These are phyloP conservation scores for Nasonia longicornis DNA, from an alignment of 1,140 invertebrate genomes.

Conservation along the genomic window DNA sequence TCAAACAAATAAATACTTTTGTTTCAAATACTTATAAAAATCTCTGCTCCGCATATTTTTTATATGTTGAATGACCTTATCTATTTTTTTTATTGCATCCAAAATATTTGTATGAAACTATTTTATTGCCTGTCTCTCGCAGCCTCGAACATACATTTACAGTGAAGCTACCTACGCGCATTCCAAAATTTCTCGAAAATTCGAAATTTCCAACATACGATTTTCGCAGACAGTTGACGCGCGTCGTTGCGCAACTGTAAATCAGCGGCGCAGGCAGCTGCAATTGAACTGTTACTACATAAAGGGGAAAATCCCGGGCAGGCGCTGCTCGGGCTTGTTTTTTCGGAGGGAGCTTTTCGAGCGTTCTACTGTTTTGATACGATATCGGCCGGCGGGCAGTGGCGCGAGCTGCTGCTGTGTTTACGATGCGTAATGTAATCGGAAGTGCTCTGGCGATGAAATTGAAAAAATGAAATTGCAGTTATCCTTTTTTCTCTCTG, in stretches of 20 bases:
- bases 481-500: not conserved
- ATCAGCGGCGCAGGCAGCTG: not conserved
- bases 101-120: not conserved
- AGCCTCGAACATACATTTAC: not conserved
- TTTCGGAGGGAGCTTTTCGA: not conserved
- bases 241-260: not conserved
- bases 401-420: not conserved
- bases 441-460: too few relatives aligned
- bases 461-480: not conserved
- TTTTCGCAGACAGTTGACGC: conserved; percentile 6
- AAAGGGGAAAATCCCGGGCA: not conserved
- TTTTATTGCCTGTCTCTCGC: not conserved
- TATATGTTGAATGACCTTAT: too few relatives aligned
- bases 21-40: too few relatives aligned
- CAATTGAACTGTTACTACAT: not conserved
- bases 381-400: not conserved
- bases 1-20: too few relatives aligned
- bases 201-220: conserved; percentile 38
- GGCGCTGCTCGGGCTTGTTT: not conserved
- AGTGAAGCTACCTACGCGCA: not conserved
- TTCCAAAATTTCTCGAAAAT: conserved; percentile 25
- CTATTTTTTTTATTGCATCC: too few relatives aligned
- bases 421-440: not conserved
- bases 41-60: too few relatives aligned
- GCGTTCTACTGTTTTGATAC: not conserved